Percentiles rank a stretch among this genome's conserved stretches.
phyloP scores from a whole-genome alignment of 1,140 invertebrate genomes.

The Maniola jurtina region DNA sequence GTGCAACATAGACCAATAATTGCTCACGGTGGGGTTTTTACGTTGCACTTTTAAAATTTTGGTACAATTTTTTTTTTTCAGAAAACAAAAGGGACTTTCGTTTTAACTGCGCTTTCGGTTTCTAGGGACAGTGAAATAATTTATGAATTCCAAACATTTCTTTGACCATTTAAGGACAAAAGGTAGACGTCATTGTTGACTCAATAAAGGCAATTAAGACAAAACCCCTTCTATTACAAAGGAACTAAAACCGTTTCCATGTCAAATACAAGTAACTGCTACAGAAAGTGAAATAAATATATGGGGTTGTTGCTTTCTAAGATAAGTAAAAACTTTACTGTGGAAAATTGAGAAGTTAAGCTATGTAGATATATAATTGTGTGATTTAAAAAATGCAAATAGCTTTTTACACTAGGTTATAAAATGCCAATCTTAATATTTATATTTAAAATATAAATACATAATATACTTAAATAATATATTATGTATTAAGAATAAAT shows the following conservation, averaged over 20 bases:
- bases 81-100: slow-evolving; percentile 34
- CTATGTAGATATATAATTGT: no score
- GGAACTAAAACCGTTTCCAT: slow-evolving; percentile 8
- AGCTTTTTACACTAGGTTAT: no score
- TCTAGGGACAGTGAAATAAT: slow-evolving; percentile 34
- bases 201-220: slow-evolving; percentile 29
- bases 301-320: no score
- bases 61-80: slow-evolving; percentile 14
- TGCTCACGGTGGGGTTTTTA: neutral
- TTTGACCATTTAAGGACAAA: slow-evolving; percentile 21
- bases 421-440: no score
- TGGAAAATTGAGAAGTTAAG: no score
- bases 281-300: slow-evolving; percentile 10
- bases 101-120: slow-evolving; percentile 41
- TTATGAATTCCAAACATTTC: slow-evolving; percentile 34
- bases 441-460: no score
- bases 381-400: no score
- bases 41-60: neutral
- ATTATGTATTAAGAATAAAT: no score
- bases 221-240: slow-evolving; percentile 4
- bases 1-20: slow-evolving; percentile 7
- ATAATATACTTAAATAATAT: no score
- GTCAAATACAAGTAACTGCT: neutral
- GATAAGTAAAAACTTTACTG: no score
- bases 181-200: slow-evolving; percentile 30